phyloP scores from a whole-genome alignment of 2,113 vertebrate genomes.

The Procavia capensis region DNA sequence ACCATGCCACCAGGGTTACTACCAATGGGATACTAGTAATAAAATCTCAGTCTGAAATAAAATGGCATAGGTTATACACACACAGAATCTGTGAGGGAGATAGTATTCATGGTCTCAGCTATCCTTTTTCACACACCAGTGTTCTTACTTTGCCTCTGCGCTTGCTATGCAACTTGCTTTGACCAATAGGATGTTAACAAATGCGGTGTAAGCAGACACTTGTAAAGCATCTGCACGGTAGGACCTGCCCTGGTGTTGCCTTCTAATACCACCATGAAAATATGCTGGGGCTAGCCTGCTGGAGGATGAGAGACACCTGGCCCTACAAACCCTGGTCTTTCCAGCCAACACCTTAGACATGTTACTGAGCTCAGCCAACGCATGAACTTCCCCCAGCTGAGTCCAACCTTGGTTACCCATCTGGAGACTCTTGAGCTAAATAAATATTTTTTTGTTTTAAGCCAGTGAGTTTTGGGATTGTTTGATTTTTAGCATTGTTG shows the following conservation, averaged over 20 bases:
- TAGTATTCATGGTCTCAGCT: not conserved
- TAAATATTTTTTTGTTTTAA: not conserved
- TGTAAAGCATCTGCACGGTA: not conserved
- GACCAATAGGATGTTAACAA: too few relatives aligned
- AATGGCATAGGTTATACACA: not conserved
- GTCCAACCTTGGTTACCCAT: not conserved
- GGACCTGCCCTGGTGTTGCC: not conserved
- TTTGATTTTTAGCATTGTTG: not conserved
- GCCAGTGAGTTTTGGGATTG: not conserved
- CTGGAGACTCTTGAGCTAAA: not conserved
- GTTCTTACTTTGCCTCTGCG: not conserved
- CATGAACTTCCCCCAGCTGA: not conserved
- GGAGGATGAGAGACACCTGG: not conserved
- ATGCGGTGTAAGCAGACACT: not conserved
- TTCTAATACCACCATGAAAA: not conserved
- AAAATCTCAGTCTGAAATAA: conserved; percentile 4
- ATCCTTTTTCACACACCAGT: not conserved
- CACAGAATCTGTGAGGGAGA: not conserved
- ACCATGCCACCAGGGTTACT: too few relatives aligned
- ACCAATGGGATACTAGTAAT: not conserved
- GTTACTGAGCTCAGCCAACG: not conserved
- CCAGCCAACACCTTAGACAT: not conserved
- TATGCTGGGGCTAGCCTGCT: not conserved
- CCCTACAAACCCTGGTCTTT: not conserved
- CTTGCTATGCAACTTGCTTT: not conserved